These are phyloP conservation scores for Oreochromis mossambicus DNA, from an alignment of 2,797 vertebrate genomes.

Conservation along the genomic window DNA sequence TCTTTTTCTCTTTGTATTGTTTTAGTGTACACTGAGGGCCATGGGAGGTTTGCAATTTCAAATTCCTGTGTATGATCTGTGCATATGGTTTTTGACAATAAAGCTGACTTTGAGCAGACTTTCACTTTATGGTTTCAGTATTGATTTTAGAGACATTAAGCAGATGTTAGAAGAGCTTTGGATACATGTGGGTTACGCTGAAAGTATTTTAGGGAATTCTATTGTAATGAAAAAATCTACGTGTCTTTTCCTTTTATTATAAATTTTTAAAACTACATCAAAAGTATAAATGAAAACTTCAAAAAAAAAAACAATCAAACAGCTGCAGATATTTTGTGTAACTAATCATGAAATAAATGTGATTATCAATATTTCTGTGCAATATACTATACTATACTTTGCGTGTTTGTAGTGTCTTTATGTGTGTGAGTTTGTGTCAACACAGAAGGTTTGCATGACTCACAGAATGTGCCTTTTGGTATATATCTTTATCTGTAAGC, in stretches of 20 bases:
- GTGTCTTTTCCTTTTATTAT: neutral
- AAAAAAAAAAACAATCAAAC: neutral
- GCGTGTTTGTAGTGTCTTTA: neutral
- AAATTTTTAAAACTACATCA: neutral
- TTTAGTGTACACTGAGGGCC: too few relatives aligned
- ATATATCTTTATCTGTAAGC: neutral
- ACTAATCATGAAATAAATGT: neutral
- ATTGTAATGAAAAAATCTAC: neutral
- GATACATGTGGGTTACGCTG: neutral
- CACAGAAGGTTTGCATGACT: neutral
- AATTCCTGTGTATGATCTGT: too few relatives aligned
- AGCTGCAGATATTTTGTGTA: neutral
- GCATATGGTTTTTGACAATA: too few relatives aligned
- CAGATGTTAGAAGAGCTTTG: neutral
- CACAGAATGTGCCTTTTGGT: neutral
- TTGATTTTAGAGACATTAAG: rapidly evolving
- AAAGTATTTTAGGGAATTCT: neutral
- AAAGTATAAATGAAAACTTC: neutral
- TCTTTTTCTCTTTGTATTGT: neutral
- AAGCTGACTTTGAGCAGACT: neutral
- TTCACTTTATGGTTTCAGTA: neutral
- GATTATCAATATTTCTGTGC: neutral
- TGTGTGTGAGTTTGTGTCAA: neutral
- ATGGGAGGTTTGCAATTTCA: too few relatives aligned
- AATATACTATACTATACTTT: neutral